Conservation (phyloP, 2,113 vertebrate genomes). For the Aspiorhynchus laticeps region DNA sequence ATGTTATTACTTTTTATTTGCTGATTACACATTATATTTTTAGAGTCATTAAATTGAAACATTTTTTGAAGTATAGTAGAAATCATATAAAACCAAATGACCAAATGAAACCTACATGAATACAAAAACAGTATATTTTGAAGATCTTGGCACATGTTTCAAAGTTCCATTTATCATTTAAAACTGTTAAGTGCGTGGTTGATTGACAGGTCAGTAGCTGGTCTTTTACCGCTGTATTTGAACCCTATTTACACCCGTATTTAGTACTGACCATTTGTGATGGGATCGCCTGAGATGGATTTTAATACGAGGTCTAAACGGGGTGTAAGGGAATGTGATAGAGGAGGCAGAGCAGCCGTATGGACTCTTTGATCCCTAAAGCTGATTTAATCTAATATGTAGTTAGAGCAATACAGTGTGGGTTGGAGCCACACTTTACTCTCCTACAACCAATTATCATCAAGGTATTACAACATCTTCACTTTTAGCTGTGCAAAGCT, state of each 20-base stretch:
- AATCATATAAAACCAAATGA: too few relatives aligned
- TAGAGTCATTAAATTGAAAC: not conserved
- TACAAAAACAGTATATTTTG: not conserved
- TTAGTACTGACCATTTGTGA: not conserved
- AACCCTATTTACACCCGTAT: not conserved
- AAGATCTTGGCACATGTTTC: not conserved
- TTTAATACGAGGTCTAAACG: not conserved
- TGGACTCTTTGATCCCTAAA: conserved; percentile 46
- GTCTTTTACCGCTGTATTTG: not conserved
- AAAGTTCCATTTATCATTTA: too few relatives aligned
- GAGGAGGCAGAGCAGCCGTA: conserved; percentile 39
- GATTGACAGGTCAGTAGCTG: not conserved
- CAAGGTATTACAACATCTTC: conserved; percentile 23
- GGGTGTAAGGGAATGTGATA: not conserved
- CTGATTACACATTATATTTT: not conserved
- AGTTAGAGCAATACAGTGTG: conserved; percentile 36
- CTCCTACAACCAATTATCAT: conserved; percentile 38
- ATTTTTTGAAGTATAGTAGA: not conserved
- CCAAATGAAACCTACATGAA: not conserved
- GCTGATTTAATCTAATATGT: conserved; percentile 38
- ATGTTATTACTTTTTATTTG: not conserved
- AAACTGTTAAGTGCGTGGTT: not conserved
- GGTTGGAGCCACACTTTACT: conserved; percentile 26
- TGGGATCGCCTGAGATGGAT: not conserved
- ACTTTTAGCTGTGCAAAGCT: conserved; percentile 45